These are phyloP conservation scores for Carposina sasakii DNA, from an alignment of 1,140 invertebrate species.

Conservation along the genomic window DNA sequence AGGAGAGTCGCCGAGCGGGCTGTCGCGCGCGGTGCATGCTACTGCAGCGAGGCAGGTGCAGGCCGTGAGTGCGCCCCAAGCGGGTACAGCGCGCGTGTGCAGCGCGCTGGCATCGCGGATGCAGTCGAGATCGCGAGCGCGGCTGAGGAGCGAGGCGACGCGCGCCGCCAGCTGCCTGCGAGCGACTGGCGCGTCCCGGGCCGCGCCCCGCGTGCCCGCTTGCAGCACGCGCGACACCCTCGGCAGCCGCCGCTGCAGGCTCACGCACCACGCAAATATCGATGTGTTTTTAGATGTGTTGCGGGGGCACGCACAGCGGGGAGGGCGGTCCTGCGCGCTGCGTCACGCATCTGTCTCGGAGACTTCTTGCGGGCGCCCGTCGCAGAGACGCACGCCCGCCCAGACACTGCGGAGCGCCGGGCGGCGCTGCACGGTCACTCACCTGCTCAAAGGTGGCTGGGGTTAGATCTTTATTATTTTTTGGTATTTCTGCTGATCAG, in stretches of 20 bases:
- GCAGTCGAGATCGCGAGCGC: slow-evolving; percentile 40
- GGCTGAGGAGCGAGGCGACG: slow-evolving; percentile 41
- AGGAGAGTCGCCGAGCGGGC: no score
- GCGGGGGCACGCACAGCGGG: slow-evolving; percentile 22
- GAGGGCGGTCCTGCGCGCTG: slow-evolving; percentile 62
- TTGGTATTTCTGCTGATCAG: no score
- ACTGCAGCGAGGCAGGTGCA: no score
- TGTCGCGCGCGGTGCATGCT: no score
- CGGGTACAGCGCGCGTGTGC: slow-evolving; percentile 26
- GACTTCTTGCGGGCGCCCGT: slow-evolving; percentile 58
- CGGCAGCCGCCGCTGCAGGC: slow-evolving; percentile 23
- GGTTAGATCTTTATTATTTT: no score
- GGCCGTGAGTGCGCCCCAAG: slow-evolving; percentile 9
- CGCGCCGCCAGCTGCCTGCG: slow-evolving; percentile 52
- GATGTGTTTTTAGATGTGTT: slow-evolving; percentile 52
- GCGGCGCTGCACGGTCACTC: slow-evolving; percentile 18
- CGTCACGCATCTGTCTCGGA: slow-evolving; percentile 64
- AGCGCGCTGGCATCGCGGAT: slow-evolving; percentile 36
- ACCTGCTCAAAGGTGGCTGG: no score
- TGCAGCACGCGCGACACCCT: slow-evolving; percentile 42
- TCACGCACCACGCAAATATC: slow-evolving; percentile 58
- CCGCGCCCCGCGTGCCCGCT: slow-evolving; percentile 38
- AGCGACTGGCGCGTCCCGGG: slow-evolving; percentile 63
- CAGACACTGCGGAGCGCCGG: no score
- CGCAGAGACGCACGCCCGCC: slow-evolving; percentile 51